Evolutionary conservation across 53 echinoderm and acorn worm genomes (phyloP).

Genomic region (Zoroaster sp.): DNA sequence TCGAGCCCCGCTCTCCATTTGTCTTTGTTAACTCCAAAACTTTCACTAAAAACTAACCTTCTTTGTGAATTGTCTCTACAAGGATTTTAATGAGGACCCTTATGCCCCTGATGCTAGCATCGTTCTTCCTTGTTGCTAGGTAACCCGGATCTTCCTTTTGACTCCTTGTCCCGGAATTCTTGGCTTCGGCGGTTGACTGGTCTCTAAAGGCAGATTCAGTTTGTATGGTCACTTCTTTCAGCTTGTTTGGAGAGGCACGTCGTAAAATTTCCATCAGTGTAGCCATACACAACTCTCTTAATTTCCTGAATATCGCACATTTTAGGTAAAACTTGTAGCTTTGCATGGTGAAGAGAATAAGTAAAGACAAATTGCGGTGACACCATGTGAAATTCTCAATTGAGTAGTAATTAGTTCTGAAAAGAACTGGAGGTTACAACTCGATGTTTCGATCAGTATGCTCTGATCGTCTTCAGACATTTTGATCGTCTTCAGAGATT

Average conservation of each 20-base stretch:
- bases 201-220: conserved; percentile 21
- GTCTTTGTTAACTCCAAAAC: too few relatives aligned
- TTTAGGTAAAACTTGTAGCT: too few relatives aligned
- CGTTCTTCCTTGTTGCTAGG: conserved; percentile 33
- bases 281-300: conserved; percentile 27
- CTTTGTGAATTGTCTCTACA: conserved; percentile 49
- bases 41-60: conserved; percentile 19
- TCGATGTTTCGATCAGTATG: too few relatives aligned
- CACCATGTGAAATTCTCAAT: too few relatives aligned
- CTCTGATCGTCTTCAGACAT: too few relatives aligned
- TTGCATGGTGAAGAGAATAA: too few relatives aligned
- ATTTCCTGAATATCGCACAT: conserved; percentile 18
- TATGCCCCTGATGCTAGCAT: not conserved
- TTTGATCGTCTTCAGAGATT: too few relatives aligned
- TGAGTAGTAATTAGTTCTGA: too few relatives aligned
- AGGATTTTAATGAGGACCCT: conserved; percentile 23
- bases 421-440: too few relatives aligned
- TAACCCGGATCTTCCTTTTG: not conserved
- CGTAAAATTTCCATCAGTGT: conserved; percentile 11
- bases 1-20: too few relatives aligned
- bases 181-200: not conserved
- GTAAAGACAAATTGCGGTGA: too few relatives aligned
- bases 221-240: conserved; percentile 37
- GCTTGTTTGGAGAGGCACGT: conserved; percentile 19
- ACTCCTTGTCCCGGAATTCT: not conserved